Evolutionary conservation across 2,888 invertebrate genomes (phyloP), one percentile per base, ranked within the genome.

Genomic region (Cephonodes hylas): DNA sequence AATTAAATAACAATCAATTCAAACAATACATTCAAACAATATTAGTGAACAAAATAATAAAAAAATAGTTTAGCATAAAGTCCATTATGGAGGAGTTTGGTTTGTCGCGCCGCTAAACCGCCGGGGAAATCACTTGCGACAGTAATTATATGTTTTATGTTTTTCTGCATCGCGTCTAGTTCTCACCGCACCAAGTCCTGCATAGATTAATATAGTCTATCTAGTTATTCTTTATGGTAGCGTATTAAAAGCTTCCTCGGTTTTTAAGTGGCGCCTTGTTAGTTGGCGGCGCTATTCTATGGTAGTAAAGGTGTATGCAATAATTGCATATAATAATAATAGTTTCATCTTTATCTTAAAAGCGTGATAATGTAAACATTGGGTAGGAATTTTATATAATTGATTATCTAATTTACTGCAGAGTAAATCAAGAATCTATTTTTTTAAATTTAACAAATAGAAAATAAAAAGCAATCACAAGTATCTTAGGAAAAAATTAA

Each of bases 71-170:
- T 53, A 25, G 25, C 23, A 60, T 53, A 31, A 25, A 25, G 48
- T 42, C 75, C 70, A 78, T 74, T 78, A 74, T 70, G 67, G 72
- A 66, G 64, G 62, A 64, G 63, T 58, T 65, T 63, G 62, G 72
- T 68, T 63, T 63, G 72, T 64, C 63, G 65, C 62, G 82, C 73
- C 80, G 13, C 42, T 59, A 38, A 38, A n/a, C 6, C 61, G 38
- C 61, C 20, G 25, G 89, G 90, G 90, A 90, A 90, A 90, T 90
- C 86, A 88, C 72, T 69, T 73, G 72, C 75, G 76, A 72, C 76
- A 82, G 81, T 88, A 86, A 88, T 88, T 88, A 85, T 80, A 72
- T 79, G 76, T 79, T 85, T 82, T 78, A 79, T 81, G 72, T 81
- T 79, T 76, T 77, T 71, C 68, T 66, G 65, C 68, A 68, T 64